Conservation (phyloP, 1,140 invertebrate species). For the Goniozus legneri region DNA sequence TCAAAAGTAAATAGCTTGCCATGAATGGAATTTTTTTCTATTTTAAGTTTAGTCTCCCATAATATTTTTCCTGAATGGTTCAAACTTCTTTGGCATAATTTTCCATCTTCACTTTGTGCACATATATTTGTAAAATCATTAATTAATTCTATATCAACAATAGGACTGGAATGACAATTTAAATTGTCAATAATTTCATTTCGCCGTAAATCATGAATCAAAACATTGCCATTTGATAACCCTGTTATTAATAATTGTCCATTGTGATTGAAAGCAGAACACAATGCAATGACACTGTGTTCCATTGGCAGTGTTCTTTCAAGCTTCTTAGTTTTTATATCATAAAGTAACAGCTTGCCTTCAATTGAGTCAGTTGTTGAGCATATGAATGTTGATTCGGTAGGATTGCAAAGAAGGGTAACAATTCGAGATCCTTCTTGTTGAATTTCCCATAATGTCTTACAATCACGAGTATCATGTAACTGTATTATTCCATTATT, state of each 20-base stretch:
- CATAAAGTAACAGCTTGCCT: constrained; percentile 59
- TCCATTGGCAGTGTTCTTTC: constrained; percentile 54
- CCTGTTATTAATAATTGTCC: constrained; percentile 65
- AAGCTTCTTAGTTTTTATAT: constrained; percentile 62
- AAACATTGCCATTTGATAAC: constrained; percentile 60
- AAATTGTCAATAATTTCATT: constrained; percentile 59
- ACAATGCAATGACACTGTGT: constrained; percentile 50
- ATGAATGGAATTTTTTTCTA: constrained; percentile 49
- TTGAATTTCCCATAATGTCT: constrained; percentile 62
- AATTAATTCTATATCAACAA: constrained; percentile 57
- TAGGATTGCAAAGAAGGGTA: constrained; percentile 58
- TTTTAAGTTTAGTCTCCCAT: constrained; percentile 52
- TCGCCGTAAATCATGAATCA: constrained; percentile 59
- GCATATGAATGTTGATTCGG: constrained; percentile 60
- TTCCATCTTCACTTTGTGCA: constrained; percentile 58
- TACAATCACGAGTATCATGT: constrained; percentile 65
- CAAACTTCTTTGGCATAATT: constrained; percentile 58
- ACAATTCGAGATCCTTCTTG: constrained; percentile 54
- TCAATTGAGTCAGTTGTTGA: constrained; percentile 52
- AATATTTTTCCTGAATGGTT: constrained; percentile 54
- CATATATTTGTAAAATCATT: constrained; percentile 60
- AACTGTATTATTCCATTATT: constrained; percentile 60
- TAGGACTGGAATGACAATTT: constrained; percentile 55
- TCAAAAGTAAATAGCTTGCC: constrained; percentile 60
- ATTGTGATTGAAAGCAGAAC: constrained; percentile 65